Conservation (phyloP, 2,113 vertebrate species). For the Erythrocercus mccallii region DNA sequence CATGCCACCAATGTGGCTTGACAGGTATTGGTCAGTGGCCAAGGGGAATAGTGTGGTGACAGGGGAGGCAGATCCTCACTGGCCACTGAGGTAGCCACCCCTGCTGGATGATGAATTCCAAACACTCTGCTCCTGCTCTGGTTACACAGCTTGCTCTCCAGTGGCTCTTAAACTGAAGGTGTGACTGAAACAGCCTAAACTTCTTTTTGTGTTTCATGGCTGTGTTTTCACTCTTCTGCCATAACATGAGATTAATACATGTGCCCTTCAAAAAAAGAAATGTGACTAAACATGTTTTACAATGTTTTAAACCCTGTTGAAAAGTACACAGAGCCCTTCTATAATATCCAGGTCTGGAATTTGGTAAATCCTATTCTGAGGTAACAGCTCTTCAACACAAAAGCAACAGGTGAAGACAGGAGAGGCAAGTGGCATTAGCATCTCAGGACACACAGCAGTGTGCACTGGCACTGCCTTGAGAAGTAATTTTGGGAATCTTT, state of each 20-base stretch:
- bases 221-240: background rate
- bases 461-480: background rate
- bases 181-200: background rate
- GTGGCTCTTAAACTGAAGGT: background rate
- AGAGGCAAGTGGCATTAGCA: background rate
- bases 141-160: fast-evolving
- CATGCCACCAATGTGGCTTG: background rate
- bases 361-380: background rate
- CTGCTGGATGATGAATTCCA: fast-evolving
- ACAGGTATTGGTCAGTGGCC: background rate
- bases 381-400: background rate
- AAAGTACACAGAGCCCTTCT: background rate
- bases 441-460: background rate
- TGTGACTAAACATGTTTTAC: background rate
- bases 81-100: fast-evolving
- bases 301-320: background rate
- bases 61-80: background rate
- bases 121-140: background rate
- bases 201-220: background rate
- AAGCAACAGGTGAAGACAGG: background rate
- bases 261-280: background rate
- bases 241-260: background rate
- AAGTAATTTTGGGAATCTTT: background rate
- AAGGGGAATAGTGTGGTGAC: fast-evolving
- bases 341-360: background rate